Evolutionary conservation across 2,113 vertebrate genomes (phyloP).

Genomic region (Siphamia tubifer): DNA sequence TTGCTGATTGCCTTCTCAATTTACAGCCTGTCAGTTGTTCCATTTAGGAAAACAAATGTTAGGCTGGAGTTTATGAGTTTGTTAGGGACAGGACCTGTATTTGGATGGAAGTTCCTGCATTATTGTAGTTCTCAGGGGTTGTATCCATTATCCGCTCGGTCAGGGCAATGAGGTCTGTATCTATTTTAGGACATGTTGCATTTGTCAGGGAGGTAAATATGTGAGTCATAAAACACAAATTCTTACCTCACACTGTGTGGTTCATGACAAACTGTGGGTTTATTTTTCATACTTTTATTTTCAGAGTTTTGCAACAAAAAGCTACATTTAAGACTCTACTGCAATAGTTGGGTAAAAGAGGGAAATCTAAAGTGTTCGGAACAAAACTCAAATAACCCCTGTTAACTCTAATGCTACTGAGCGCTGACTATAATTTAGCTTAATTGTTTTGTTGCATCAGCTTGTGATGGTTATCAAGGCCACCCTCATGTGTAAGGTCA

Average conservation of each 20-base stretch:
- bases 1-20: constrained; percentile 20
- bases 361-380: neutral
- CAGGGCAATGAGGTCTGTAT: constrained; percentile 19
- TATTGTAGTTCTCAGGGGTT: too few relatives aligned
- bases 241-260: neutral
- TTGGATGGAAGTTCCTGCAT: too few relatives aligned
- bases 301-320: neutral
- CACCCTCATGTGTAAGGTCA: neutral
- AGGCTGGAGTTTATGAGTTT: constrained; percentile 1
- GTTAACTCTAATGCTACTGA: neutral
- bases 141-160: neutral
- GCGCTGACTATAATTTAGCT: neutral
- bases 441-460: neutral
- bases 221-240: constrained; percentile 27
- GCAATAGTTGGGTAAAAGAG: neutral
- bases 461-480: neutral
- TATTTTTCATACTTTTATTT: neutral
- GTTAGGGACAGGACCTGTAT: too few relatives aligned
- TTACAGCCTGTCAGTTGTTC: neutral
- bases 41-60: neutral
- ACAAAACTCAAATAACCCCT: neutral
- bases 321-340: neutral
- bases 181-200: constrained; percentile 43
- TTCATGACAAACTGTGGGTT: neutral
- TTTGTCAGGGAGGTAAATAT: constrained; percentile 48